Conservation (phyloP, 2,113 vertebrate genomes). For the Hemiprocne comata region DNA sequence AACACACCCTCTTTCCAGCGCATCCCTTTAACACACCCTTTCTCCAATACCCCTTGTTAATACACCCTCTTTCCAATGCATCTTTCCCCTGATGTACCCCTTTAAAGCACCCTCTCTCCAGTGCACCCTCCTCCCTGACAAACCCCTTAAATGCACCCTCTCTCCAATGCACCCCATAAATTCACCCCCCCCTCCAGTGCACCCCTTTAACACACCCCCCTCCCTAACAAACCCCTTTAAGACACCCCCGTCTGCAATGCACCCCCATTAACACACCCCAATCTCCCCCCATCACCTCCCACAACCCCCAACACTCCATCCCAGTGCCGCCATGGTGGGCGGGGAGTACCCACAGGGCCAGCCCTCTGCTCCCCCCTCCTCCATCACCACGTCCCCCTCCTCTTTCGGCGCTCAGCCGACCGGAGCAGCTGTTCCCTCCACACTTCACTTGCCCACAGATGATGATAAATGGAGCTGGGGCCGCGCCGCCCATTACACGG, state of each 20-base stretch:
- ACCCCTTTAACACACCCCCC: not conserved
- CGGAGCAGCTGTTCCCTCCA: conserved; percentile 80
- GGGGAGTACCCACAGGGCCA: not conserved
- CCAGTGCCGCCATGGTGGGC: not conserved
- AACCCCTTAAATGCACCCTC: too few relatives aligned
- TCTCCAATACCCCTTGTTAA: not conserved
- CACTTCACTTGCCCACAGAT: conserved; percentile 82
- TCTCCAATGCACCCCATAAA: not conserved
- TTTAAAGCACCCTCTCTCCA: not conserved
- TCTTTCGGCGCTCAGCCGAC: conserved; percentile 70
- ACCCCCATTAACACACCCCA: too few relatives aligned
- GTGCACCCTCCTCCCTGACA: too few relatives aligned
- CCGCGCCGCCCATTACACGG: conserved; percentile 28
- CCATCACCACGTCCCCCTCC: not conserved
- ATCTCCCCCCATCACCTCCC: not conserved
- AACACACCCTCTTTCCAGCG: not conserved
- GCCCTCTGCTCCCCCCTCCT: not conserved
- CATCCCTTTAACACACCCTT: not conserved
- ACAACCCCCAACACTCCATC: rapidly evolving
- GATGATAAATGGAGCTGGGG: conserved; percentile 78
- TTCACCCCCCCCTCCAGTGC: not conserved
- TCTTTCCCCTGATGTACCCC: too few relatives aligned
- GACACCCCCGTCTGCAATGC: not conserved
- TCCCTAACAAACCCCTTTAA: not conserved
- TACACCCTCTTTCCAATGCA: too few relatives aligned